Evolutionary conservation across 2,797 vertebrate genomes (phyloP).

Genomic region (Sus cebifrons): DNA sequence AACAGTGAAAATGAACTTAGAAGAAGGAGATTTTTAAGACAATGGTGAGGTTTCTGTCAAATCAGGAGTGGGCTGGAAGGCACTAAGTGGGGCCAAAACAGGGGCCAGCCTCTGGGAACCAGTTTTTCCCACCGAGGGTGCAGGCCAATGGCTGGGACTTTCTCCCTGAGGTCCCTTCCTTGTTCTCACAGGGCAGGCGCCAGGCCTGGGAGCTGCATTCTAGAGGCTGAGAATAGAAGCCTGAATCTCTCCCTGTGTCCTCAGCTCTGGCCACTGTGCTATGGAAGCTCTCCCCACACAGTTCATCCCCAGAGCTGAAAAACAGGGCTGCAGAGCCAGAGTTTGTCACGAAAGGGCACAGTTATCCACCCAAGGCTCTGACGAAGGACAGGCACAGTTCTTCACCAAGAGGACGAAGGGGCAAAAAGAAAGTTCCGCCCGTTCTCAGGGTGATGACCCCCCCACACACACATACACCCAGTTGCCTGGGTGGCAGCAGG

Average conservation of each 20-base stretch:
- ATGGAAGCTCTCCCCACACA: background rate
- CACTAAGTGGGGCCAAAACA: background rate
- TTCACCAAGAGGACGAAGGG: background rate
- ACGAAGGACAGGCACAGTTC: too few relatives aligned
- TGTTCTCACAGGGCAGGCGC: background rate
- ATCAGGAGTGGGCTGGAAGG: background rate
- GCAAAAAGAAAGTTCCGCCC: background rate
- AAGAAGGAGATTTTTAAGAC: conserved; percentile 35
- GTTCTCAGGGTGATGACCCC: background rate
- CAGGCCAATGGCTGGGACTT: background rate
- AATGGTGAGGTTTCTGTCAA: conserved; percentile 15
- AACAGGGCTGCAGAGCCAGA: background rate
- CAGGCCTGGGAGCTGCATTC: background rate
- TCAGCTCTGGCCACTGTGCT: background rate
- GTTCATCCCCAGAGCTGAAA: background rate
- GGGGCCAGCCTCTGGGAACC: background rate
- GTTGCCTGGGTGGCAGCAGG: background rate
- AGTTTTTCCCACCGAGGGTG: background rate
- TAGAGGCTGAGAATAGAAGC: background rate
- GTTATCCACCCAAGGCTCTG: background rate
- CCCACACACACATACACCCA: too few relatives aligned
- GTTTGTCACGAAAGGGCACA: background rate
- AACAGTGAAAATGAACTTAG: conserved; percentile 20
- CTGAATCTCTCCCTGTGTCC: background rate
- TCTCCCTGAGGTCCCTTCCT: background rate